These are phyloP conservation scores for Spinus pinus DNA, from an alignment of 2,797 vertebrate genomes.

Conservation along the genomic window DNA sequence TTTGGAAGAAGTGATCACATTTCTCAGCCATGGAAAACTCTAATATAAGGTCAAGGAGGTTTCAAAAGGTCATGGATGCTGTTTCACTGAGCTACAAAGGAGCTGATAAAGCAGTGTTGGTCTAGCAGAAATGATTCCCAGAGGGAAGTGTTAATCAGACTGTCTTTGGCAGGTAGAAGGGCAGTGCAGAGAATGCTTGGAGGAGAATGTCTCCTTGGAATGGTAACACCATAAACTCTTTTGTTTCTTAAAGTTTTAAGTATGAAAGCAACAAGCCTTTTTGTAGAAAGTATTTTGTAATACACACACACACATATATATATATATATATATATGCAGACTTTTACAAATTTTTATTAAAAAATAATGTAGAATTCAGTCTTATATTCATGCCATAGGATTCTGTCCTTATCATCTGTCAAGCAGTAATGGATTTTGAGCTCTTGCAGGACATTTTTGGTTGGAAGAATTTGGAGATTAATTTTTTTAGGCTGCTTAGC, in stretches of 20 bases:
- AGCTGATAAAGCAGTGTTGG: conserved; percentile 53
- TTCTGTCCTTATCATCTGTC: background rate
- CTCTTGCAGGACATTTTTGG: background rate
- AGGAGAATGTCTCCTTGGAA: conserved; percentile 38
- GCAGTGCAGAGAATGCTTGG: background rate
- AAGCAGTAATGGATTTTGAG: background rate
- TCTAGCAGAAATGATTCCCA: conserved; percentile 40
- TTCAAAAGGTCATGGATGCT: conserved; percentile 3
- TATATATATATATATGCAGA: background rate
- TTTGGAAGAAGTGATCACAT: conserved; percentile 12
- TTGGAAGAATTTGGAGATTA: background rate
- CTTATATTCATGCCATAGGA: background rate
- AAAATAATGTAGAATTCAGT: background rate
- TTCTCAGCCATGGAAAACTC: background rate
- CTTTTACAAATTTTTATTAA: background rate
- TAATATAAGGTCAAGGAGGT: background rate
- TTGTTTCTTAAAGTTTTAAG: background rate
- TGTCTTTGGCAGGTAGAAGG: conserved; percentile 28
- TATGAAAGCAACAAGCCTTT: background rate
- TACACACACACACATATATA: background rate
- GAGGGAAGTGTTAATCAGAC: conserved; percentile 51
- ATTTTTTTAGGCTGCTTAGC: background rate
- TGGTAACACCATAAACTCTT: background rate
- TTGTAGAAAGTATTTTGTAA: background rate
- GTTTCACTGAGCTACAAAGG: conserved; percentile 26